Evolutionary conservation across 2,113 vertebrate genomes (phyloP).

Genomic region (Podiceps cristatus): DNA sequence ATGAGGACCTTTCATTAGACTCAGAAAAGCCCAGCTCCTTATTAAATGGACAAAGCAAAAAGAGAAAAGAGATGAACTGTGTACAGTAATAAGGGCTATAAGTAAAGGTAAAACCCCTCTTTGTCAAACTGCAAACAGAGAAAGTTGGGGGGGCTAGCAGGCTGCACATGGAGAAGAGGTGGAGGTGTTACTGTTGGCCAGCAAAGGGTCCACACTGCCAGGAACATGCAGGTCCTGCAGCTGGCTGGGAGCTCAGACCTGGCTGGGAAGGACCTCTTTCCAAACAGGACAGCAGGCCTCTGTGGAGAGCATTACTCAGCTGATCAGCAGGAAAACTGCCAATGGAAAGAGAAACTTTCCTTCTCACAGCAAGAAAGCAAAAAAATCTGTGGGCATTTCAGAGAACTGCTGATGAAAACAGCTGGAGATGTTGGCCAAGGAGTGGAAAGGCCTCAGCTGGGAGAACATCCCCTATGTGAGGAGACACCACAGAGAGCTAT

Average conservation of each 20-base stretch:
- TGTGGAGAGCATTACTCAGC: slow-evolving; percentile 67
- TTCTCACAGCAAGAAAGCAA: slow-evolving; percentile 38
- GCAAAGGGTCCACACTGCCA: background rate
- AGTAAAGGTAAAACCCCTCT: background rate
- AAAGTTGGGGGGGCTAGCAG: background rate
- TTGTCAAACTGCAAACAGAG: background rate
- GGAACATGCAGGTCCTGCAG: slow-evolving; percentile 31
- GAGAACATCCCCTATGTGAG: background rate
- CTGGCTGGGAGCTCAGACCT: slow-evolving; percentile 1
- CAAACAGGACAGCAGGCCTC: slow-evolving; percentile 45
- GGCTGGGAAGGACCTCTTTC: slow-evolving; percentile 48
- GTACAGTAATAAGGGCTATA: background rate
- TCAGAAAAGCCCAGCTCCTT: background rate
- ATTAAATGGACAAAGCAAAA: background rate
- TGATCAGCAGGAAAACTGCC: slow-evolving; percentile 48
- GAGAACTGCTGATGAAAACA: slow-evolving; percentile 56
- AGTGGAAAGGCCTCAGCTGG: background rate
- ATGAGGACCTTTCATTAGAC: background rate
- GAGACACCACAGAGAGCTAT: background rate
- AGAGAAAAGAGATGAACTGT: background rate
- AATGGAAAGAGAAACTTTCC: slow-evolving; percentile 61
- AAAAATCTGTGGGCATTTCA: background rate
- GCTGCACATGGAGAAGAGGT: slow-evolving; percentile 1
- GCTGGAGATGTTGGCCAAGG: slow-evolving; percentile 24
- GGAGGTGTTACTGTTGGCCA: slow-evolving; percentile 48